Evolutionary conservation across 2,888 invertebrate genomes (phyloP).

Genomic region (Chydorus sphaericus): DNA sequence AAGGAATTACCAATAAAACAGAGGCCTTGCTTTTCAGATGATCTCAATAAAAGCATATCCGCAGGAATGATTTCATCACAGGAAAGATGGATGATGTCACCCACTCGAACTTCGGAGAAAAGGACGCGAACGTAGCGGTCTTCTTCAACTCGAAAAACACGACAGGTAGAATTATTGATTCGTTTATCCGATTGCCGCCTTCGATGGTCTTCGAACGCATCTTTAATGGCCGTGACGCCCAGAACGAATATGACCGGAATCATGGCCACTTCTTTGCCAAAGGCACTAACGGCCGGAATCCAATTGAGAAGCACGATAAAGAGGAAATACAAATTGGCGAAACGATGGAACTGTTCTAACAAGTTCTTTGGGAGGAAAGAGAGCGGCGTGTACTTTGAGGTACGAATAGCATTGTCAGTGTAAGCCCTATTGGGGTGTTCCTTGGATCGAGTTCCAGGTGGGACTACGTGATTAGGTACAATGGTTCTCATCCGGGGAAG

Average conservation of each 20-base stretch:
- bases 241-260: slow-evolving; percentile 87
- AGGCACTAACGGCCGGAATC: slow-evolving; percentile 86
- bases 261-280: slow-evolving; percentile 91
- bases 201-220: slow-evolving; percentile 83
- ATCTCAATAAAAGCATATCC: slow-evolving; percentile 75
- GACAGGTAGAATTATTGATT: slow-evolving; percentile 82
- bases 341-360: slow-evolving; percentile 92
- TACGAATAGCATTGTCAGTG: slow-evolving; percentile 70
- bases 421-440: slow-evolving; percentile 71
- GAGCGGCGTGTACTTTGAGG: slow-evolving; percentile 84
- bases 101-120: slow-evolving; percentile 83
- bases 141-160: slow-evolving; percentile 71
- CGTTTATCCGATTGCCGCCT: slow-evolving; percentile 79
- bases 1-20: slow-evolving; percentile 51
- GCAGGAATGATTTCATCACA: slow-evolving; percentile 95
- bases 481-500: slow-evolving; percentile 47
- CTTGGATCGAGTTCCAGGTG: slow-evolving; percentile 59
- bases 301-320: slow-evolving; percentile 91
- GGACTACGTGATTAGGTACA: slow-evolving; percentile 71
- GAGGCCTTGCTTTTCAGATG: slow-evolving; percentile 72
- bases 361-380: slow-evolving; percentile 92
- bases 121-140: slow-evolving; percentile 67
- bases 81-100: slow-evolving; percentile 85
- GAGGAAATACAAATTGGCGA: slow-evolving; percentile 94
- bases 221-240: slow-evolving; percentile 84